These are phyloP conservation scores for Myotis vivesi DNA, from an alignment of 2,797 vertebrate species.

Conservation along the genomic window DNA sequence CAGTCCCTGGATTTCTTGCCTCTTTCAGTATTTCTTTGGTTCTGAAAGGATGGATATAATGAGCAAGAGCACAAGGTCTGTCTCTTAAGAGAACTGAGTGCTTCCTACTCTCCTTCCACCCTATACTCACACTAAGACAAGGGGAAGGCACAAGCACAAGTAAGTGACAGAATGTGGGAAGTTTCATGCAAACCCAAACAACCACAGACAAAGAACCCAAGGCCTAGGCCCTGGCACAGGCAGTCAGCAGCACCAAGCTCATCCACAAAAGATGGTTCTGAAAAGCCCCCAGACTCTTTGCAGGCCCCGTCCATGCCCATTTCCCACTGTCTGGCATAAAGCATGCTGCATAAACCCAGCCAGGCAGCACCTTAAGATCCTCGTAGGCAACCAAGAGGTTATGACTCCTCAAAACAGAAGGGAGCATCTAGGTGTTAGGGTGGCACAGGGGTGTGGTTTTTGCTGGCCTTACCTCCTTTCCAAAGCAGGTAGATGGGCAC, in stretches of 20 bases:
- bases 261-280: neutral
- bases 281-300: neutral
- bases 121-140: neutral
- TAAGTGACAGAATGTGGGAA: neutral
- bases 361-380: neutral
- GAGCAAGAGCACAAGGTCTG: neutral
- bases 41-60: neutral
- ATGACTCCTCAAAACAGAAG: neutral
- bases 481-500: constrained; percentile 96
- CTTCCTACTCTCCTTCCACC: neutral
- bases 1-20: neutral
- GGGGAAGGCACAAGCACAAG: neutral
- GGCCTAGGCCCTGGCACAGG: neutral
- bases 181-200: neutral
- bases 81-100: neutral
- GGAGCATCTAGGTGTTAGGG: neutral
- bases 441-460: neutral
- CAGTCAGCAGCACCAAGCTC: neutral
- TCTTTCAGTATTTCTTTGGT: neutral
- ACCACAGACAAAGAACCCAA: neutral
- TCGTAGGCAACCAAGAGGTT: neutral
- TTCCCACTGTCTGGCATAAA: neutral
- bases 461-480: constrained; percentile 92
- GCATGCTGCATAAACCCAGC: neutral
- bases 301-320: neutral